Base-by-base conservation (phyloP, 2,888 invertebrate species). In the Aspidiotus destructor region DNA sequence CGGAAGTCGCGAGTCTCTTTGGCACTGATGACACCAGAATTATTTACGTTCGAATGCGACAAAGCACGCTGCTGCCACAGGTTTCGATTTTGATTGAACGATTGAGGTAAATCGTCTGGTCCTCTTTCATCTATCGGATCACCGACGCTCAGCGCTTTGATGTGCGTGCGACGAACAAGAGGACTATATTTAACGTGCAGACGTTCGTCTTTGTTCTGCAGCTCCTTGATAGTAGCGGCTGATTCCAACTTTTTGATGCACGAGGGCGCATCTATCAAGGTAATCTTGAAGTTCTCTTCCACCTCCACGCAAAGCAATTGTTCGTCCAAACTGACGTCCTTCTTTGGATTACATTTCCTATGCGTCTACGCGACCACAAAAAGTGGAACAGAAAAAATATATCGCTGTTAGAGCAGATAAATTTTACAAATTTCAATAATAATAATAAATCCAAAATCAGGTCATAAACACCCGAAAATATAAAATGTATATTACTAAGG, bases 21-120 rank as follows among this genome's bases (percentile, higher is more conserved):
- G 42, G n/a, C 41, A n/a, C 54, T 55, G 1, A 42, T 60, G 13
- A 53, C 64, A 9, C 64, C 68, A 8, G 61, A 52, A 53, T 60
- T 63, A 44, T 72, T 71, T 9, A 73, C 71, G 64, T 77, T 79
- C 0, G 79, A 78, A 73, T 82, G 82, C 7, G 82, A 81, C 58
- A 80, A 81, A 2, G 83, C 83, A 41, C 84, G 77, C 70, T 82
- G 78, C 73, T 84, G 84, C 85, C 85, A 85, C 41, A 83, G 76
- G 73, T 84, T 84, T 15, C 84, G 78, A 73, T 83, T 84, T 5
- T 77, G 78, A 8, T 77, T 77, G 71, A 80, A 80, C 3, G 77
- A 78, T n/a, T 76, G 77, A 41, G 74, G 74, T 41, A 57, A 53
- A 44, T 68, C 68, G 61, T 60, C 53, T 28, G 2, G 28, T 28